Conservation (phyloP, 2,113 vertebrate genomes). For the Columba livia region DNA sequence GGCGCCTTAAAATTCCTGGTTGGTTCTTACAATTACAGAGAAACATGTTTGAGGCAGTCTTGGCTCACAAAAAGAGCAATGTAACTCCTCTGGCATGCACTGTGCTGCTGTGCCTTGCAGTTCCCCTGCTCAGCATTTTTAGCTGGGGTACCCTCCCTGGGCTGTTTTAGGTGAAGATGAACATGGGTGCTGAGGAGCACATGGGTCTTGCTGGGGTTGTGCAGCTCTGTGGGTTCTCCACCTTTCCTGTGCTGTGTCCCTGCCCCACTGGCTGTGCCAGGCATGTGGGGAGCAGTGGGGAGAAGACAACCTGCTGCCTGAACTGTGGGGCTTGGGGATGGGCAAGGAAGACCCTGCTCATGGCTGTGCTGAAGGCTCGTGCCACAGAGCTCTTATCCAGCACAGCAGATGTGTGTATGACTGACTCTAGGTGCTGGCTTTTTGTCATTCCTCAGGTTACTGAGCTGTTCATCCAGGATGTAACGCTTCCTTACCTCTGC, state of each 20-base stretch:
- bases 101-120: accelerated
- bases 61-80: not conserved
- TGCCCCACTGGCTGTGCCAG: not conserved
- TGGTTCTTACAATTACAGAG: not conserved
- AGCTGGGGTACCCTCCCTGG: not conserved
- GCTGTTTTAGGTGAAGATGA: not conserved
- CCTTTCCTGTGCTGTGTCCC: accelerated
- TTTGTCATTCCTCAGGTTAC: not conserved
- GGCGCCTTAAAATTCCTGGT: not conserved
- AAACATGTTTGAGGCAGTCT: not conserved
- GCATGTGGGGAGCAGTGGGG: not conserved
- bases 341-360: accelerated
- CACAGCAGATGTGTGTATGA: not conserved
- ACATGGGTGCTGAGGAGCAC: accelerated
- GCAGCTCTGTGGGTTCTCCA: not conserved
- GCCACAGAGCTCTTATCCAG: not conserved
- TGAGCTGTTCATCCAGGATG: not conserved
- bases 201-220: accelerated
- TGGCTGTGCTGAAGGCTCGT: not conserved
- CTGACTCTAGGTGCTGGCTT: not conserved
- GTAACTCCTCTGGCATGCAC: not conserved
- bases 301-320: not conserved
- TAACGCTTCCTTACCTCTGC: not conserved
- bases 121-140: not conserved
- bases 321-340: accelerated